Evolutionary conservation across 2,797 vertebrate genomes (phyloP).

Genomic region (Enteromius anoplus): DNA sequence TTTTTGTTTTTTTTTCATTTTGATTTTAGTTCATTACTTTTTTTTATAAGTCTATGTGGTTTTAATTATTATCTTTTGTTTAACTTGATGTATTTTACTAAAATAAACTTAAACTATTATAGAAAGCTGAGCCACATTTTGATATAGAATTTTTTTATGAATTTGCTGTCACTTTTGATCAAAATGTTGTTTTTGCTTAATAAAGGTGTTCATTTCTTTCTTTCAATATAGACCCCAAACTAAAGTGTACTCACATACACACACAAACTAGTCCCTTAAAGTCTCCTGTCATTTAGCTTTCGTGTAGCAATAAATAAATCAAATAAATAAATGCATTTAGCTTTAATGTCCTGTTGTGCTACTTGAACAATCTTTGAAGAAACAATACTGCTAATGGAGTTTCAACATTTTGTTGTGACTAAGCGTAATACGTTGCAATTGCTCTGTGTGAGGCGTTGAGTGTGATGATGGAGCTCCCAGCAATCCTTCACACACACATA

Average conservation of each 20-base stretch:
- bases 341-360: neutral
- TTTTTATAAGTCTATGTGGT: neutral
- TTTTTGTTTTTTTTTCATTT: neutral
- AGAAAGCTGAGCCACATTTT: neutral
- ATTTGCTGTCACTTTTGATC: neutral
- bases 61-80: no score
- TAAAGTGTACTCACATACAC: neutral
- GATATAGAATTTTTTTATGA: neutral
- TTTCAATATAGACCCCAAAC: neutral
- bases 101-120: no score
- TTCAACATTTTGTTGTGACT: conserved; percentile 2
- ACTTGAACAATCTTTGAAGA: neutral
- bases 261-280: neutral
- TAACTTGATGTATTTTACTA: no score
- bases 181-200: neutral
- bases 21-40: neutral
- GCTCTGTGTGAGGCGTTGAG: neutral
- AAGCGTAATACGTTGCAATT: neutral
- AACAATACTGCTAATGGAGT: neutral
- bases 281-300: neutral
- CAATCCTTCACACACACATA: conserved; percentile 34
- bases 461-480: conserved; percentile 37
- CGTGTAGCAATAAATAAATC: neutral
- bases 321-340: neutral
- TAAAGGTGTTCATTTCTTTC: neutral